Evolutionary conservation across 2,797 vertebrate species (phyloP), one percentile per base, ranked within the genome.

Genomic region (Hydrophis major): DNA sequence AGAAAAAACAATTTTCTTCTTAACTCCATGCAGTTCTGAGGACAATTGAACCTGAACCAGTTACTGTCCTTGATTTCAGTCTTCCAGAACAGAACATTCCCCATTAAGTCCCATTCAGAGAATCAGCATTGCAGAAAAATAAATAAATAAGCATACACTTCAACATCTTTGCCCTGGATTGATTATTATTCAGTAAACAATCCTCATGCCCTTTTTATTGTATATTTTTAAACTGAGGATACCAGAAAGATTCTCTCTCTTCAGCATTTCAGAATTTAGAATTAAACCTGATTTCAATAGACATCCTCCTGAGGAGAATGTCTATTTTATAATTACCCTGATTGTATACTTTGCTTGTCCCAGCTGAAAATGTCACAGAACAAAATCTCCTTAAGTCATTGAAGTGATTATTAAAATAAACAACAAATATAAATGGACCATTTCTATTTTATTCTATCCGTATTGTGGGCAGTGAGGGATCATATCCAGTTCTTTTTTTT

Each of bases 161-260:
- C 55, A n/a, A 88, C 28, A 22, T 57, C 42, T 83, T 47, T 47
- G 42, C 22, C 78, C 37, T 83, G 37, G 42, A 47, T 83, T 83
- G 78, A 83, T 88, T 56, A 57, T 88, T n/a, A 87, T n/a, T 88
- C 55, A 88, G 28, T 88, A 88, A 88, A 88, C 32, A 88, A 56
- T 89, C 60, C 42, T 25, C 57, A 61, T 42, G 59, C 11, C 22
- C 25, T 61, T 60, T 61, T 25, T 60, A 89, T 59, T 16, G 74
- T 47, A 47, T 22, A 25, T 25, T 47, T 47, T 83, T 47, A 83
- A 83, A 83, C 37, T 42, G 74, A 47, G 37, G 20, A 78, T 37
- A 78, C 69, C 16, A 20, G 32, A 83, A 25, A 32, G n/a, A 88
- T 59, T 32, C 87, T 87, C 28, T 32, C 14, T 87, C 14, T 87